phyloP scores from a whole-genome alignment of 1,140 invertebrate species.

The Ceratoteleas bidentatus region DNA sequence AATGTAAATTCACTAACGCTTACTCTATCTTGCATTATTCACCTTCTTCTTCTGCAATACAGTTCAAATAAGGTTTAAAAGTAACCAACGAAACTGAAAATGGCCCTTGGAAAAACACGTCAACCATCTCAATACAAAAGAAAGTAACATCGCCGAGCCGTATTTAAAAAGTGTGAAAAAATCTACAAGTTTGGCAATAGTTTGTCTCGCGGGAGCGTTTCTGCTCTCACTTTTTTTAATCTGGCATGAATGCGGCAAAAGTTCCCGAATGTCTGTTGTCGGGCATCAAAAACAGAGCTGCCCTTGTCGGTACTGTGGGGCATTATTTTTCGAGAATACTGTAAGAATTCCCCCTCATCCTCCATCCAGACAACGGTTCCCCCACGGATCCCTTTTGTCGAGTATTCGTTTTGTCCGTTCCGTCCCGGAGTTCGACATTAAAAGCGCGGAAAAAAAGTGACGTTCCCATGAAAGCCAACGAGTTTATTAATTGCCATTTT shows the following conservation, averaged over 20 bases:
- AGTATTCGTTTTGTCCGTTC: neutral
- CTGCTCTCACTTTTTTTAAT: no score
- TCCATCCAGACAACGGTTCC: conserved; percentile 4
- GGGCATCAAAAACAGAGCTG: conserved; percentile 58
- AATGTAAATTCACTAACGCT: no score
- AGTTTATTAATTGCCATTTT: no score
- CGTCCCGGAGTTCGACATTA: neutral
- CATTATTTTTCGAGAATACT: conserved; percentile 43
- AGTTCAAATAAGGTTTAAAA: no score
- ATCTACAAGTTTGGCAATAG: neutral
- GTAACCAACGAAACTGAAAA: no score
- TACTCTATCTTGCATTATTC: no score
- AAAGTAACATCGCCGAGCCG: no score
- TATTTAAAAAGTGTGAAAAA: no score
- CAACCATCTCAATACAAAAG: no score
- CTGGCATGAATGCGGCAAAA: conserved; percentile 27
- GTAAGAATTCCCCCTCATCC: conserved; percentile 23
- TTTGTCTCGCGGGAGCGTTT: neutral
- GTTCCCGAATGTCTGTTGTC: conserved; percentile 54
- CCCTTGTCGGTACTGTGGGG: conserved; percentile 24
- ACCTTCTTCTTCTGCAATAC: no score
- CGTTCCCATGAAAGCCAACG: neutral
- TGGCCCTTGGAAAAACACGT: no score
- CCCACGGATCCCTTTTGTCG: neutral
- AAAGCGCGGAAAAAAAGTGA: neutral